Conservation (phyloP, 2,797 vertebrate genomes). For the Buceros bicornis region DNA sequence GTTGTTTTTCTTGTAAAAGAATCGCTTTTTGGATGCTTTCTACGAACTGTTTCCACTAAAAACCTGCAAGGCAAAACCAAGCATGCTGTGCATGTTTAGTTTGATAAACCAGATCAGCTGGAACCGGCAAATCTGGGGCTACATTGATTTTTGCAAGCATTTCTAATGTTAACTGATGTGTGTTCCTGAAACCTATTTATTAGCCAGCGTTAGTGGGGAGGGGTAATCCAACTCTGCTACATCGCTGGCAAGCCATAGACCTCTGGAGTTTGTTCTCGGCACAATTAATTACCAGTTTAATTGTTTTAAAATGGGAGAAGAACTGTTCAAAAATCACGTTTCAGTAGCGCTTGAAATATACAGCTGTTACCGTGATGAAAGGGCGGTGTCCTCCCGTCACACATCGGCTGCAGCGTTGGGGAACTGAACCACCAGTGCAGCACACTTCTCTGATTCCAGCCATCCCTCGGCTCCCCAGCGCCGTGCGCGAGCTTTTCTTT, state of each 20-base stretch:
- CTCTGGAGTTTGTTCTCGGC: conserved; percentile 12
- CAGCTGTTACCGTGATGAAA: conserved; percentile 37
- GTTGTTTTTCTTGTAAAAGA: not conserved
- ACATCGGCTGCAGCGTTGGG: not conserved
- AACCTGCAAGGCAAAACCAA: not conserved
- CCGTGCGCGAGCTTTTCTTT: not conserved
- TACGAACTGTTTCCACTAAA: not conserved
- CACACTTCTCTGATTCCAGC: not conserved
- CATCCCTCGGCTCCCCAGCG: not conserved
- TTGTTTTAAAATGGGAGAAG: conserved; percentile 13
- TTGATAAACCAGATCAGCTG: conserved; percentile 32
- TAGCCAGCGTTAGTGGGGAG: not conserved
- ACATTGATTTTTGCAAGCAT: conserved; percentile 63
- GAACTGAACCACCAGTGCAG: not conserved
- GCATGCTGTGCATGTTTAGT: not conserved
- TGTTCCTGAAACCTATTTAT: conserved; percentile 21
- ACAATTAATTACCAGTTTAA: conserved; percentile 13
- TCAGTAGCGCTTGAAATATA: not conserved
- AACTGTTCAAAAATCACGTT: not conserved
- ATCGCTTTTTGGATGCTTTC: not conserved
- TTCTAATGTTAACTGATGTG: conserved; percentile 37
- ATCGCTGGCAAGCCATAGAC: not conserved
- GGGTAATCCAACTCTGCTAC: not conserved
- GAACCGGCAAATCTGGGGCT: conserved; percentile 36
- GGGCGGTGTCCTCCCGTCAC: not conserved